These are phyloP conservation scores for Pangasius larnaudii DNA, from an alignment of 2,797 vertebrate genomes.

Conservation along the genomic window DNA sequence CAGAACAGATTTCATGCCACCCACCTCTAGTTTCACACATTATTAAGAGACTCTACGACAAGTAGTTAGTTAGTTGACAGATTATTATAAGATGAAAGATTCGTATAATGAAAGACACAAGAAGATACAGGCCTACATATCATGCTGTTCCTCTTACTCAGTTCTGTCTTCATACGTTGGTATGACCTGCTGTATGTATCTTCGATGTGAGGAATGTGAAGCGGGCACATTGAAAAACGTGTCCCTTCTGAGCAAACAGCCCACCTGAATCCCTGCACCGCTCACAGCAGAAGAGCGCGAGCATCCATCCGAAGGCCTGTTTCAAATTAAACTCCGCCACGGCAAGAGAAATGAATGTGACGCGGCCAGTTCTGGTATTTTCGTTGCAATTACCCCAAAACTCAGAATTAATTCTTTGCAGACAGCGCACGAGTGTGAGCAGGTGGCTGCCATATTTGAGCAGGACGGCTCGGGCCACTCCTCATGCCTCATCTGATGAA, in stretches of 20 bases:
- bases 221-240: constrained; percentile 65
- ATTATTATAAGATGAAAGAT: constrained; percentile 16
- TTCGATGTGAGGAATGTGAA: constrained; percentile 75
- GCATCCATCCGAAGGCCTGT: constrained; percentile 63
- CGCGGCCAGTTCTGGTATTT: constrained; percentile 78
- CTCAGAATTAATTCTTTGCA: constrained; percentile 78
- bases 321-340: constrained; percentile 74
- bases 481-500: constrained; percentile 80
- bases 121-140: constrained; percentile 54
- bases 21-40: constrained; percentile 15
- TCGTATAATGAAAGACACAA: background rate
- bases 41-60: constrained; percentile 19
- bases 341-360: constrained; percentile 76
- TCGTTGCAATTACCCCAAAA: constrained; percentile 79
- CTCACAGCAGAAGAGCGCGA: constrained; percentile 14
- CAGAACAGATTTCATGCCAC: constrained; percentile 52
- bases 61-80: constrained; percentile 19
- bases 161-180: constrained; percentile 44
- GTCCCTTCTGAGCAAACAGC: constrained; percentile 67
- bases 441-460: constrained; percentile 77
- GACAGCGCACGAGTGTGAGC: constrained; percentile 59
- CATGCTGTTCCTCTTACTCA: background rate
- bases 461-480: constrained; percentile 77
- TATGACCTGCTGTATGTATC: constrained; percentile 62
- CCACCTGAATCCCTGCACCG: constrained; percentile 58